Evolutionary conservation across 37 sponge, comb jelly and placozoan genomes (phyloP), one percentile per base, ranked within the genome.

Genomic region (Theonella swinhoei): DNA sequence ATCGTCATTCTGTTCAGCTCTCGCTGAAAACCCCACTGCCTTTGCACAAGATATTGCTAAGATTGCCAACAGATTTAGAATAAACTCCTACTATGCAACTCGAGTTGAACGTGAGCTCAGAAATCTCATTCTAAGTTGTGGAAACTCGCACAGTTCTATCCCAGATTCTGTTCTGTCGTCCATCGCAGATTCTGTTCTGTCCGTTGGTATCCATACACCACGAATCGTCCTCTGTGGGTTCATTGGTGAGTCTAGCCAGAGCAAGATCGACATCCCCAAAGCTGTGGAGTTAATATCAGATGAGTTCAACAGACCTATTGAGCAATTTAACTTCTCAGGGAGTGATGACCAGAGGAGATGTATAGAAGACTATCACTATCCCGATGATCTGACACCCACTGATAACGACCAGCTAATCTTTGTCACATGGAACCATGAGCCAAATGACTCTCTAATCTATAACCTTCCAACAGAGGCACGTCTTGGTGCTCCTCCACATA

Each of bases 61-160:
- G 39, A 39, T 75, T 32, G 29, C 58, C 62, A 43, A 42, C 23
- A 28, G 24, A 7, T 42, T 75, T 40, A 38, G 76, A 5, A 60
- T 41, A 0, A 82, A 39, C 23, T 61, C 33, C 29, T 82, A 82
- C 64, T 82, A 82, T 63, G 76, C 32, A 39, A 38, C 39, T 40
- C 59, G 23, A 75, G 59, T 42, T 22, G 75, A 30, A 4, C 32
- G 35, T 31, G 25, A 26, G 33, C 36, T 61, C 0, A 23, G 37
- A 4, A 28, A 37, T 20, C 31, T 26, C 2, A 70, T 82, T 32
- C 19, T 37, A 0, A 71, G 36, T 20, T 71, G 72, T 35, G 39
- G 39, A 4, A 67, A 29, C 31, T 67, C 68, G 28, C 40, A n/a
- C n/a, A n/a, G n/a, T n/a, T n/a, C n/a, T n/a, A n/a, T n/a, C n/a